Percentiles rank a stretch among this genome's conserved stretches.
phyloP scores from a whole-genome alignment of 1,140 invertebrate genomes.

The Brachystomella parvula region DNA sequence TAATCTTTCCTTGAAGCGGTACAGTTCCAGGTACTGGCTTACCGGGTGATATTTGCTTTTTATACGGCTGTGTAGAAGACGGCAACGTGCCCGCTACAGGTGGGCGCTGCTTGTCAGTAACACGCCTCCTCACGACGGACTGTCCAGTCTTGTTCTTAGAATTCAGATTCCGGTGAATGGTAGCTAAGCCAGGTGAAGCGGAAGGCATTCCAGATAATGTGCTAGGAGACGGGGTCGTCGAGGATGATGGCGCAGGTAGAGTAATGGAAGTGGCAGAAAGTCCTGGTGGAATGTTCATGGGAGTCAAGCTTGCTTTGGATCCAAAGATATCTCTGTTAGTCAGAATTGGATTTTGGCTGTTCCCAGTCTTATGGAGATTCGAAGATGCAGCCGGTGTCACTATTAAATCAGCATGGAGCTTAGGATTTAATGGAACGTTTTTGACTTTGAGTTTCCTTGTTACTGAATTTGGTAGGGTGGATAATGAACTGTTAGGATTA shows the following conservation, averaged over 20 bases:
- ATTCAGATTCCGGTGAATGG: too few relatives aligned
- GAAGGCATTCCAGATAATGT: neutral
- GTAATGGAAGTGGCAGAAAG: neutral
- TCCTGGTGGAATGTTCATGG: neutral
- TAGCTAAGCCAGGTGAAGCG: too few relatives aligned
- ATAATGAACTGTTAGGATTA: too few relatives aligned
- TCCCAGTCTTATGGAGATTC: neutral
- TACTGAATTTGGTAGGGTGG: too few relatives aligned
- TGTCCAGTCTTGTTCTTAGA: too few relatives aligned
- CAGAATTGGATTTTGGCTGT: neutral
- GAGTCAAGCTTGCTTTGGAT: neutral
- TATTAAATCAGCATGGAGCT: slow-evolving; percentile 18
- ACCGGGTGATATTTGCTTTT: too few relatives aligned
- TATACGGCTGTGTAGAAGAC: too few relatives aligned
- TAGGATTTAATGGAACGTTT: slow-evolving; percentile 35
- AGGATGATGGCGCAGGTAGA: neutral
- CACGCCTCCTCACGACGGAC: too few relatives aligned
- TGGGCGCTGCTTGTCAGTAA: neutral
- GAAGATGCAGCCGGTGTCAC: neutral
- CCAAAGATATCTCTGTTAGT: neutral
- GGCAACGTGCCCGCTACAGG: too few relatives aligned
- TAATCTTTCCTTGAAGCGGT: neutral
- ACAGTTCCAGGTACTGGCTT: too few relatives aligned
- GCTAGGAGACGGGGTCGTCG: neutral
- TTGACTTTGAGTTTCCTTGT: slow-evolving; percentile 31